Conservation (phyloP, 2,113 vertebrate genomes). For the Strix aluco region DNA sequence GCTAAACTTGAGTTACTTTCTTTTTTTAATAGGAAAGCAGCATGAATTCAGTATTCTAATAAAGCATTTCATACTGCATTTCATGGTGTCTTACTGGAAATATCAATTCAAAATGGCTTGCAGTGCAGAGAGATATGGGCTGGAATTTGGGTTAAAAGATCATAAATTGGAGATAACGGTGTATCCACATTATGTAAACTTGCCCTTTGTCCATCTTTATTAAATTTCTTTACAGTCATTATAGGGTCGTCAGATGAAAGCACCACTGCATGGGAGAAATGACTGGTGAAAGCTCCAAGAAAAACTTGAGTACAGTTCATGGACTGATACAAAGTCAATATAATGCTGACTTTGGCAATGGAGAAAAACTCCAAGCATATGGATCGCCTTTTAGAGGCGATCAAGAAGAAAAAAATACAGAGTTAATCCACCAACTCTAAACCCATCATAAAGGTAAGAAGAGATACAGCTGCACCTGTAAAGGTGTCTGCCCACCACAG, state of each 20-base stretch:
- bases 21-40: background rate
- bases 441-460: rapidly evolving
- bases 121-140: background rate
- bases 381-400: background rate
- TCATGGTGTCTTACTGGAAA: background rate
- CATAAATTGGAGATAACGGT: background rate
- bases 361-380: background rate
- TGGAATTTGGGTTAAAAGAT: background rate
- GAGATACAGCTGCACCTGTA: background rate
- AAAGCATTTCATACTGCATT: background rate
- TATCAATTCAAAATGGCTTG: background rate
- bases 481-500: background rate
- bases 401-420: background rate
- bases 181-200: background rate
- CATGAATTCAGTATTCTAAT: background rate
- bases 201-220: background rate
- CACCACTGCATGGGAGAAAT: background rate
- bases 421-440: background rate
- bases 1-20: background rate
- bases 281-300: background rate
- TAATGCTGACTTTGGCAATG: background rate
- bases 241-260: background rate
- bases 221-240: background rate
- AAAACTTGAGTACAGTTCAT: background rate
- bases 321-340: background rate